Conservation (phyloP, 2,113 vertebrate species). For the Rhea pennata region DNA sequence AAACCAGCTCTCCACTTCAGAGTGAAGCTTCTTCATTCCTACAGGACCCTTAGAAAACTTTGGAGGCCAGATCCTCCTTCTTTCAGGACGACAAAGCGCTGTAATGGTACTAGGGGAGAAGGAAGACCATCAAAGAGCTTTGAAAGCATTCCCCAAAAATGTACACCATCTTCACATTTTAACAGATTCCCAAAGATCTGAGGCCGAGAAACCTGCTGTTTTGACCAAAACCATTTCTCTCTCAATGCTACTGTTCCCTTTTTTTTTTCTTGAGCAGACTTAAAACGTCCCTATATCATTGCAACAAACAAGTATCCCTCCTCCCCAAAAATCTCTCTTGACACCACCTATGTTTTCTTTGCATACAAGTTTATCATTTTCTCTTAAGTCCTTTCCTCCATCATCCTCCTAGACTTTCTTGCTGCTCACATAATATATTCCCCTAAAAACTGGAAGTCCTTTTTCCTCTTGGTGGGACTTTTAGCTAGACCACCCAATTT, state of each 20-base stretch:
- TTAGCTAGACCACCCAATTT: not conserved
- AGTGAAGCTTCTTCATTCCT: not conserved
- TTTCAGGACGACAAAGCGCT: not conserved
- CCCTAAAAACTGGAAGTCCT: not conserved
- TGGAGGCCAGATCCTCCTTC: not conserved
- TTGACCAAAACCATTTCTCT: not conserved
- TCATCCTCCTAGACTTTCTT: not conserved
- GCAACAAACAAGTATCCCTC: not conserved
- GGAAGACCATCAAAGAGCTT: not conserved
- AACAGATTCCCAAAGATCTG: not conserved
- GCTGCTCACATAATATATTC: fast-evolving
- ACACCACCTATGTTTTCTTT: not conserved
- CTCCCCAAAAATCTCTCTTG: not conserved
- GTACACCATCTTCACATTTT: not conserved
- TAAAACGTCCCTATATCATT: not conserved
- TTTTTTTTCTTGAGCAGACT: not conserved
- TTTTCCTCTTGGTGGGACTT: not conserved
- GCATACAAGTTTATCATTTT: not conserved
- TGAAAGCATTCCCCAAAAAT: not conserved
- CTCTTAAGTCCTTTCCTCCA: not conserved
- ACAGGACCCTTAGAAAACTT: not conserved
- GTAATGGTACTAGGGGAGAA: not conserved
- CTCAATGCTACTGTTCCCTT: not conserved
- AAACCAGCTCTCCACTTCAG: not conserved
- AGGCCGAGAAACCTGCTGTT: not conserved